Conservation (phyloP, 2,888 invertebrate species). For the Orgyia antiqua region DNA sequence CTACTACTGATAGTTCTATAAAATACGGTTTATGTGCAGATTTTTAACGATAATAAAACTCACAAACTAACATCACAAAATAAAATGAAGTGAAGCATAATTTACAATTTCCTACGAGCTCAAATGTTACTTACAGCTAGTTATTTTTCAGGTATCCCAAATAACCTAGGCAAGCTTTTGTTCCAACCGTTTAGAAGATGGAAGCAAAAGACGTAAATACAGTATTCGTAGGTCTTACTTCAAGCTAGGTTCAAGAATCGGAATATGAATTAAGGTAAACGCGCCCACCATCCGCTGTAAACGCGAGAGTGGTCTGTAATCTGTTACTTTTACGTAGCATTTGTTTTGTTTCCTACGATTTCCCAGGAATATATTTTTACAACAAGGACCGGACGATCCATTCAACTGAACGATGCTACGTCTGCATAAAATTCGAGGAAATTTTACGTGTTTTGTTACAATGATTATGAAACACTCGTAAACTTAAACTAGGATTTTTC, state of each 20-base stretch:
- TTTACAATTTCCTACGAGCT: too few species aligned
- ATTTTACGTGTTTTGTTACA: constrained; percentile 63
- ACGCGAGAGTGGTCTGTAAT: constrained; percentile 47
- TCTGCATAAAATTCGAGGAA: constrained; percentile 57
- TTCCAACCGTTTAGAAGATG: neutral
- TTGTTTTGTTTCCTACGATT: constrained; percentile 46
- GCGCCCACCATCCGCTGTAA: constrained; percentile 45
- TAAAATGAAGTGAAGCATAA: too few species aligned
- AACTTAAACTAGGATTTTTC: constrained; percentile 52
- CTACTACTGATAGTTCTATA: too few species aligned
- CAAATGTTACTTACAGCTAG: too few species aligned
- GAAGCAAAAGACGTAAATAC: too few species aligned
- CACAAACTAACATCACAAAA: too few species aligned
- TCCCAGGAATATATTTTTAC: constrained; percentile 54
- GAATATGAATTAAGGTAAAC: constrained; percentile 28
- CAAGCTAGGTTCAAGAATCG: constrained; percentile 29
- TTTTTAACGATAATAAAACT: too few species aligned
- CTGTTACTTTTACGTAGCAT: constrained; percentile 53
- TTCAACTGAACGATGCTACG: constrained; percentile 52
- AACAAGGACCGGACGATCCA: constrained; percentile 45
- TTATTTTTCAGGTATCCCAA: neutral
- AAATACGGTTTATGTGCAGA: too few species aligned
- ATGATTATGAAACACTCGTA: constrained; percentile 63
- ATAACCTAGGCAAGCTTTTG: neutral
- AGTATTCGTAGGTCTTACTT: too few species aligned